Evolutionary conservation across 1,140 invertebrate genomes (phyloP).

Genomic region (Battus philenor): DNA sequence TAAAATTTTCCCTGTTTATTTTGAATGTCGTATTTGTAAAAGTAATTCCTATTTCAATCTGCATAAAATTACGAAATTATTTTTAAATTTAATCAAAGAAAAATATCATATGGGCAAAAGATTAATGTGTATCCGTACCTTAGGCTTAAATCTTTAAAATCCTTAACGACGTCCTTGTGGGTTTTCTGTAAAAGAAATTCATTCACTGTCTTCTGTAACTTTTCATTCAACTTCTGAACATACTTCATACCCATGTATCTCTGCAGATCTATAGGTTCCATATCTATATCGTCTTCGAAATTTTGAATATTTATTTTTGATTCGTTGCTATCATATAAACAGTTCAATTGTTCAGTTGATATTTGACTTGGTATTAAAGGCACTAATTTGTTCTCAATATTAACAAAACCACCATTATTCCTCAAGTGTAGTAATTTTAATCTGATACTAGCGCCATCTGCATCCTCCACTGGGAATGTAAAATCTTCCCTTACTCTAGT

Average conservation of each 20-base stretch:
- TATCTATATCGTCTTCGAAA: constrained; percentile 37
- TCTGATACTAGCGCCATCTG: constrained; percentile 31
- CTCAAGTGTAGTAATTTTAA: constrained; percentile 51
- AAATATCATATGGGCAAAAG: too few species aligned
- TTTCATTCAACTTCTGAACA: constrained; percentile 52
- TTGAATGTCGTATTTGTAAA: too few species aligned
- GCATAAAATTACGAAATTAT: too few species aligned
- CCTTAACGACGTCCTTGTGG: constrained; percentile 56
- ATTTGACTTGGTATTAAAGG: constrained; percentile 54
- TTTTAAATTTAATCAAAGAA: too few species aligned
- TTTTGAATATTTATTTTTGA: constrained; percentile 39
- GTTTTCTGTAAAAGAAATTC: constrained; percentile 49
- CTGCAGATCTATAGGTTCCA: constrained; percentile 54
- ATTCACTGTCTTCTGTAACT: constrained; percentile 42
- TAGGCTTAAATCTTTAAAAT: constrained; percentile 41
- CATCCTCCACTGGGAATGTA: constrained; percentile 25
- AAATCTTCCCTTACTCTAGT: constrained; percentile 22
- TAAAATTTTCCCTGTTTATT: too few species aligned
- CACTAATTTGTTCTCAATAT: constrained; percentile 42
- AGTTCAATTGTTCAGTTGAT: constrained; percentile 52
- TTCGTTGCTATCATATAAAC: constrained; percentile 36
- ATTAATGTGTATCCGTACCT: too few species aligned
- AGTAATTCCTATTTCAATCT: too few species aligned
- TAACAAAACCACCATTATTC: constrained; percentile 38
- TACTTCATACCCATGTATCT: constrained; percentile 56